Conservation (phyloP, 2,113 vertebrate species). For the Struthio camelus region DNA sequence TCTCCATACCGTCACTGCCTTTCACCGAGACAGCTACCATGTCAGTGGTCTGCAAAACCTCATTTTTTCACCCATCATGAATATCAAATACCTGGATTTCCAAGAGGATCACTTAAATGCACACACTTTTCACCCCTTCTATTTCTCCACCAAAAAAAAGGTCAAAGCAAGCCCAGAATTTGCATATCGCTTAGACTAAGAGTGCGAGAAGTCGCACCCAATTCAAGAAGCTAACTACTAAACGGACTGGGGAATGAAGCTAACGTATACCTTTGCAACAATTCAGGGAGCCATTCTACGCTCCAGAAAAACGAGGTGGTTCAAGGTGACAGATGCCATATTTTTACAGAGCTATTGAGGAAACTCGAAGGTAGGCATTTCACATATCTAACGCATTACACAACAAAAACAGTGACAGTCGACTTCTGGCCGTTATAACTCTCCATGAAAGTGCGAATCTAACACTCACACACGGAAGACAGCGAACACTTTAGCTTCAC, state of each 20-base stretch:
- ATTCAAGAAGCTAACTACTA: neutral
- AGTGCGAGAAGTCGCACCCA: neutral
- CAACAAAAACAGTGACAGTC: neutral
- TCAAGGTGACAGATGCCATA: neutral
- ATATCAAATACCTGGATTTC: neutral
- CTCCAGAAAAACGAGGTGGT: neutral
- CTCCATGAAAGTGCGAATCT: neutral
- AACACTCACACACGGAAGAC: neutral
- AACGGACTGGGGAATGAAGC: neutral
- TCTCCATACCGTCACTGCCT: neutral
- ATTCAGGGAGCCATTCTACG: neutral
- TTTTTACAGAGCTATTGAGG: neutral
- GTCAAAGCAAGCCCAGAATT: neutral
- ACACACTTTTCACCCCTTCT: neutral
- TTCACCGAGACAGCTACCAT: neutral
- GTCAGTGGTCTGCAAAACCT: neutral
- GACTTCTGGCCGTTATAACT: neutral
- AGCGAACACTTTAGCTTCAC: neutral
- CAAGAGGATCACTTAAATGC: neutral
- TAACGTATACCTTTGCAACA: neutral
- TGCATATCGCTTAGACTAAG: neutral
- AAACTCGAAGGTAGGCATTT: neutral
- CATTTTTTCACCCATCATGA: accelerated
- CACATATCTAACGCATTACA: neutral
- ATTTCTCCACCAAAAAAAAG: neutral